Evolutionary conservation across 64 coral and sea anemone genomes (phyloP), one percentile per base, ranked within the genome.

Genomic region (Montipora efflorescens): DNA sequence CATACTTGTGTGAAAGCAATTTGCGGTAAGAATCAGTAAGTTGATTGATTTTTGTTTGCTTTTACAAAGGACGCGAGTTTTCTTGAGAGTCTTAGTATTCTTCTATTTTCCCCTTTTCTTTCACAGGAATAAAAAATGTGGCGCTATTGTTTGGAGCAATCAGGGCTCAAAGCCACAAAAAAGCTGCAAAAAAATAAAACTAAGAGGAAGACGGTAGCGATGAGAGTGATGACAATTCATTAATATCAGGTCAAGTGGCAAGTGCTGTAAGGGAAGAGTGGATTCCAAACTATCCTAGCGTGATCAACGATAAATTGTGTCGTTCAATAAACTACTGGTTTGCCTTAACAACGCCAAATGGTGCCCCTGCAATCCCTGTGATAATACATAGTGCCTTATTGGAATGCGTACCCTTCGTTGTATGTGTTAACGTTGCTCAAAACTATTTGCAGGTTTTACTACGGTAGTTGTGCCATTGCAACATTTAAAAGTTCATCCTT

Each of bases 61-160:
- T 7, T 55, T 55, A 5, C 10, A 55, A 55, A 10, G 52, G 1
- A 55, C 5, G 3, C 4, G 52, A 55, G 52, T 55, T 55, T 55
- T 1, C 52, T 55, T 55, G 52, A 55, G 4, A 55, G 52, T 55
- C 52, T 55, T 10, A 55, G 0, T 55, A 10, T 55, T 20, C 16
- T 36, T 36, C 36, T 36, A 36, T 36, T 36, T 36, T 36, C 36
- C 77, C 48, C 48, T 13, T 79, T 28, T 43, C 7, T 52, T 74
- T 75, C 50, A 74, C 85, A 88, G 85, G 69, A 74, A 74, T 88
- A 11, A 47, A 73, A 75, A 88, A 88, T 48, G 85, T 88, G 85
- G 85, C 85, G 15, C 75, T 75, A 21, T 88, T 88, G 8, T 88
- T 88, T 21, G 48, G 67, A 49, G 85, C 85, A 43, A 88, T 88